Base-by-base conservation (phyloP, 2,797 vertebrate genomes). In the Hirundo rustica region DNA sequence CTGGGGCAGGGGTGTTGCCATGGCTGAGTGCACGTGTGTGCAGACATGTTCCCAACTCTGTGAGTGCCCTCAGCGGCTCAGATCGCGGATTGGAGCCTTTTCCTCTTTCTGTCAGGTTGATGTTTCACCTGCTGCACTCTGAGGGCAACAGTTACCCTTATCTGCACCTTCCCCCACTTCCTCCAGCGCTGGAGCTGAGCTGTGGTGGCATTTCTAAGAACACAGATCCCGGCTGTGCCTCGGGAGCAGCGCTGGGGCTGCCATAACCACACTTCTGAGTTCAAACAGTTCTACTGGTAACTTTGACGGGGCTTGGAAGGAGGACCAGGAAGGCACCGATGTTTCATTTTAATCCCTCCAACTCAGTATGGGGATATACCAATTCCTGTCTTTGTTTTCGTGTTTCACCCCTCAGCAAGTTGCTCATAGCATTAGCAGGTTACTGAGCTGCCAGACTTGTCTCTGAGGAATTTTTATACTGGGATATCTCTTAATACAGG, bases 91-190 rank as follows among this genome's bases (percentile, higher is more conserved):
- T 10, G 57, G 25, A 85, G 68, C 38, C 58, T 11, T 32, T 76
- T 89, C 82, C 10, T 7, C 66, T 70, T 81, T 75, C 76, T 40
- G 17, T 17, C 2, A 58, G 62, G 26, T 81, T 73, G 68, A 21
- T 62, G 54, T 90, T 92, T 95, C 67, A 92, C 90, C 88, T 76
- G 71, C 64, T 3, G 10, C 15, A 8, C 75, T 80, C 25, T 5
- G 55, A 92, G 48, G 66, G 85, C 73, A 88, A 9, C 92, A 86
- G 92, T 58, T 96, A 55, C 64, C 44, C 68, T 96, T 91, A 78
- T 86, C 94, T 78, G 66, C 83, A 76, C 83, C 51, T 84, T 94
- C 23, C 89, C 85, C 60, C 19, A 9, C 42, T 95, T 95, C 93
- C 85, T 45, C 12, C 19, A 2, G n/a, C 22, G 26, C 83, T 16